Base-by-base conservation (phyloP, 2,797 vertebrate species). In the Lutjanus argentimaculatus region DNA sequence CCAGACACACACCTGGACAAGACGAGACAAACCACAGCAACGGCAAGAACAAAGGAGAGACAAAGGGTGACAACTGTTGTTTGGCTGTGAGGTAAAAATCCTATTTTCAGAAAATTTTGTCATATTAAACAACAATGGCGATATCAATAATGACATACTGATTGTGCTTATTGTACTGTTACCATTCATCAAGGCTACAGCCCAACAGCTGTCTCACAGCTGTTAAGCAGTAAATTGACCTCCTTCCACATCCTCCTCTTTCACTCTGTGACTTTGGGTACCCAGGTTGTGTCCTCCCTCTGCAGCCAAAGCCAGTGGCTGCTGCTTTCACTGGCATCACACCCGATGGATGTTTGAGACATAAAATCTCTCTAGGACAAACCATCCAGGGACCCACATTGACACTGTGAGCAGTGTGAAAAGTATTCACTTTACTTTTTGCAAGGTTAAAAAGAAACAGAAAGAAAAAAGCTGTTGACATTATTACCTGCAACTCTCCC, bases 1-100 rank as follows among this genome's bases (percentile, higher is more conserved):
- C 78, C 67, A 43, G 72, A 75, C 78, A 3, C 30, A 68, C 86
- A 91, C 85, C 91, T 90, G 90, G 75, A 87, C 67, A 61, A 61
- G 71, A 45, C 14, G 1, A 65, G 74, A 82, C 82, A 22, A 84
- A 74, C 46, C 59, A 42, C 68, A 75, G 69, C 64, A 66, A 58
- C 80, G 73, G 43, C 49, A 57, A 61, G 59, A 86, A 81, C 88
- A 89, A 83, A 89, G 67, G 49, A 72, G 75, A 77, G 53, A 65
- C 56, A 59, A 56, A 70, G 40, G 71, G 40, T 30, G 70, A 67
- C 40, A 49, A 55, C 30, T 66, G 77, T 21, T 61, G 30, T 36
- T 53, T 17, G 56, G 73, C 42, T 70, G 59, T 36, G 68, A 51
- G 10, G 45, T 55, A 17, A n/a, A 71, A 70, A 77, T 45, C 3